These are phyloP conservation scores for Agrotis clavis DNA, from an alignment of 2,888 invertebrate species.

Conservation along the genomic window DNA sequence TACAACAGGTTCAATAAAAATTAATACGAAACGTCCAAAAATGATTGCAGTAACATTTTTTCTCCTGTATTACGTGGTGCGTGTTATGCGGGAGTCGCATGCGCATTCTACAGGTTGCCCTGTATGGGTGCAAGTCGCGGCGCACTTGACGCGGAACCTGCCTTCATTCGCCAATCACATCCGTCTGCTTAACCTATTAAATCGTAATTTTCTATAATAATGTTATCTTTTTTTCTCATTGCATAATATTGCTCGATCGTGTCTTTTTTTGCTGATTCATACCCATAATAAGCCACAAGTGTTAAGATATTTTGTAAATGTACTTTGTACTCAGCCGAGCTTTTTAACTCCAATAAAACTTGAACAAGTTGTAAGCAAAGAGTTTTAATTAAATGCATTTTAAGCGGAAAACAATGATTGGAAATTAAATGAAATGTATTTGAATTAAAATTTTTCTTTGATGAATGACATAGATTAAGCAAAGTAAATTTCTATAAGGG, in stretches of 20 bases:
- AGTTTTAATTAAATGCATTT: conserved; percentile 47
- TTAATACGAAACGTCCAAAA: conserved; percentile 66
- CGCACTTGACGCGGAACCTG: conserved; percentile 75
- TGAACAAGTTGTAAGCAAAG: conserved; percentile 26
- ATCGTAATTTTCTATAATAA: conserved; percentile 68
- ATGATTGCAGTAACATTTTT: conserved; percentile 60
- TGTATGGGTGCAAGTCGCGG: conserved; percentile 72
- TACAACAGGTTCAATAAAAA: conserved; percentile 64
- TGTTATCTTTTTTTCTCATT: conserved; percentile 51
- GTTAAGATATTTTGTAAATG: conserved; percentile 13
- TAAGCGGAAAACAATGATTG: conserved; percentile 30
- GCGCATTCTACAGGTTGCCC: conserved; percentile 85
- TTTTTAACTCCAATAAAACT: conserved; percentile 20
- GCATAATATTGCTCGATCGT: conserved; percentile 40
- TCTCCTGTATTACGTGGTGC: conserved; percentile 51
- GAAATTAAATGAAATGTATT: conserved; percentile 40
- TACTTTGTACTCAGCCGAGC: conserved; percentile 15
- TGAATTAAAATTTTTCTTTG: conserved; percentile 18
- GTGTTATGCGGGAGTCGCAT: conserved; percentile 66
- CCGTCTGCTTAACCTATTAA: conserved; percentile 81
- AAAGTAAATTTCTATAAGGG: conserved; percentile 21
- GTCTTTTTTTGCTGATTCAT: conserved; percentile 17
- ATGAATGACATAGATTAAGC: conserved; percentile 45
- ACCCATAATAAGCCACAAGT: conserved; percentile 7
- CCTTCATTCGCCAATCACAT: conserved; percentile 67